A percentile compares a stretch with the other conserved stretches of the same genome.
These are phyloP conservation scores for Megaleporinus macrocephalus DNA, from an alignment of 2,113 vertebrate species.

Conservation along the genomic window DNA sequence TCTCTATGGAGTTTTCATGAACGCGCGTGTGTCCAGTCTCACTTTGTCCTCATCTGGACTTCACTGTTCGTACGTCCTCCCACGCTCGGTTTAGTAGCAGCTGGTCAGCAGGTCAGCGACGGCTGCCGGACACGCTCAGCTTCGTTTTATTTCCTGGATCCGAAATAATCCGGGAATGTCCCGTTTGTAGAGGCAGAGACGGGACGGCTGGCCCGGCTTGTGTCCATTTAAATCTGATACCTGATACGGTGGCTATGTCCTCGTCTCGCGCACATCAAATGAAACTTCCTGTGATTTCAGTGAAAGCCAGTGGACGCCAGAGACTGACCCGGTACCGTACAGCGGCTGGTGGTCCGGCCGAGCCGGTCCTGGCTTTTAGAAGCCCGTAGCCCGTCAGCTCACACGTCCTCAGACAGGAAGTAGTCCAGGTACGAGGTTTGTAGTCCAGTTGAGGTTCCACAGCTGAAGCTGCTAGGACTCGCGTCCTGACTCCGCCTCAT, in stretches of 20 bases:
- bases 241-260: too few species aligned
- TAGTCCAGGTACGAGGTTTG: not conserved
- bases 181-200: too few species aligned
- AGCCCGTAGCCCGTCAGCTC: not conserved
- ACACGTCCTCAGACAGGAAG: not conserved
- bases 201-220: too few species aligned
- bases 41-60: slow-evolving; percentile 64
- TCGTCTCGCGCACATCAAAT: too few species aligned
- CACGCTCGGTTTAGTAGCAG: not conserved
- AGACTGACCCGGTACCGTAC: not conserved
- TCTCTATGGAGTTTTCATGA: slow-evolving; percentile 45
- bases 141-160: slow-evolving; percentile 22
- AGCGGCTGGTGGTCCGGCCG: not conserved
- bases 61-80: slow-evolving; percentile 22
- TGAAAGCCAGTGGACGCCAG: too few species aligned
- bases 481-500: not conserved
- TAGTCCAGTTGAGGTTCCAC: not conserved
- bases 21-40: slow-evolving; percentile 64
- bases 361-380: not conserved
- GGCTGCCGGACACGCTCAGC: not conserved
- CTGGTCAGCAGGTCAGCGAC: not conserved
- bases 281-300: too few species aligned
- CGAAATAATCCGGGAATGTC: slow-evolving; percentile 1
- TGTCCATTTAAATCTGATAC: too few species aligned
- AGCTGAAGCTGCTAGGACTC: slow-evolving; percentile 14